These are phyloP conservation scores for Arctopsyche grandis DNA, from an alignment of 1,140 invertebrate genomes.

Conservation along the genomic window DNA sequence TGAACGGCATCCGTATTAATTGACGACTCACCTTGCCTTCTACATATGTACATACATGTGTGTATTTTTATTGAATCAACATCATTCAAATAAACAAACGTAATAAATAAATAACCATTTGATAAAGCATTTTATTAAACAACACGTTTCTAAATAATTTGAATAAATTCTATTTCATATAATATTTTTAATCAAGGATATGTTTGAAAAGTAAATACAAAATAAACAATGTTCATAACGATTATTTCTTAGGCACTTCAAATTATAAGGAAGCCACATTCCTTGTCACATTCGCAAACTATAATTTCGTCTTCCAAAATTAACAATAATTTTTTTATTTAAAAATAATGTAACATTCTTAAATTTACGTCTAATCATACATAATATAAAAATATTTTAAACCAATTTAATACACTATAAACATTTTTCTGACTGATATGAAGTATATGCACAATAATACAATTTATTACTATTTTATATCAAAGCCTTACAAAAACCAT, in stretches of 20 bases:
- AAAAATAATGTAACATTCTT: too few relatives aligned
- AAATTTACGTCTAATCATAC: not conserved
- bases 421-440: not conserved
- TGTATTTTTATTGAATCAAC: not conserved
- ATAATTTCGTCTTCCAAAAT: not conserved
- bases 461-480: too few relatives aligned
- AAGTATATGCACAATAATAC: too few relatives aligned
- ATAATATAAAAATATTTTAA: conserved; percentile 15
- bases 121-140: conserved; percentile 20
- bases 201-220: not conserved
- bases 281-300: not conserved
- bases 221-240: not conserved
- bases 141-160: conserved; percentile 2
- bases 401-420: not conserved
- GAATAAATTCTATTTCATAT: conserved; percentile 9
- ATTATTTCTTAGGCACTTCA: conserved; percentile 29
- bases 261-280: conserved; percentile 34
- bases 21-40: not conserved
- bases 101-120: too few relatives aligned
- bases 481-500: too few relatives aligned
- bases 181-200: not conserved
- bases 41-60: too few relatives aligned
- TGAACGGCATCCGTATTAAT: not conserved
- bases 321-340: too few relatives aligned
- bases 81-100: not conserved